Base-by-base conservation (phyloP, 1,140 invertebrate species). In the Nebria ingens region DNA sequence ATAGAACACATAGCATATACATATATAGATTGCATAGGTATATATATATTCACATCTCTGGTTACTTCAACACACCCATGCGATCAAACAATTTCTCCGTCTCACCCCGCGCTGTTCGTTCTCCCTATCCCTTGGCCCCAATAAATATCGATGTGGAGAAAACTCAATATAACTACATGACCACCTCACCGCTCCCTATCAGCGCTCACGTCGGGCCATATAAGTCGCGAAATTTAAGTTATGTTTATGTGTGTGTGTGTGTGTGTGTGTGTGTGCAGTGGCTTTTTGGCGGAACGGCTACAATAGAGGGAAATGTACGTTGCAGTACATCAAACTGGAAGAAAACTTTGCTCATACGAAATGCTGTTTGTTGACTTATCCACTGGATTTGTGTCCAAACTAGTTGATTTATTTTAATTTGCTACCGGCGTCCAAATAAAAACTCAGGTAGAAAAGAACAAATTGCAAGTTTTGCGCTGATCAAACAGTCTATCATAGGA, bases 291-390 rank as follows among this genome's bases (percentile, higher is more conserved):
- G 17, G 6, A 9, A 9, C 40, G 15, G 17, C 15, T 45, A n/a
- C n/a, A n/a, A n/a, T n/a, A n/a, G n/a, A n/a, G n/a, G n/a, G 40
- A 45, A 45, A 45, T 45, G 40, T 45, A 17, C 17, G 15, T 17
- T 45, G 40, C 17, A 45, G 9, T 45, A 12, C 40, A 45, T 45
- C 40, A 45, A 45, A 45, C 40, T 45, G 40, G 9, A 4, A 12
- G 9, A 17, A 45, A 45, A 45, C 40, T 45, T 45, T 45, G 15
- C 9, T 45, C 40, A 45, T 45, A 45, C 40, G 40, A 45, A 6
- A 45, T 45, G 40, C 40, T 45, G 40, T 45, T 45, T 45, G 40
- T 45, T 45, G 40, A 45, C 40, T 45, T 45, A 45, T 17, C 40
- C 9, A 45, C 40, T 45, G 40, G 40, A 45, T 45, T 45, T 45